Percentiles rank a stretch among this genome's conserved stretches.
These are phyloP conservation scores for Hippocampus abdominalis DNA, from an alignment of 2,113 vertebrate genomes.

Conservation along the genomic window DNA sequence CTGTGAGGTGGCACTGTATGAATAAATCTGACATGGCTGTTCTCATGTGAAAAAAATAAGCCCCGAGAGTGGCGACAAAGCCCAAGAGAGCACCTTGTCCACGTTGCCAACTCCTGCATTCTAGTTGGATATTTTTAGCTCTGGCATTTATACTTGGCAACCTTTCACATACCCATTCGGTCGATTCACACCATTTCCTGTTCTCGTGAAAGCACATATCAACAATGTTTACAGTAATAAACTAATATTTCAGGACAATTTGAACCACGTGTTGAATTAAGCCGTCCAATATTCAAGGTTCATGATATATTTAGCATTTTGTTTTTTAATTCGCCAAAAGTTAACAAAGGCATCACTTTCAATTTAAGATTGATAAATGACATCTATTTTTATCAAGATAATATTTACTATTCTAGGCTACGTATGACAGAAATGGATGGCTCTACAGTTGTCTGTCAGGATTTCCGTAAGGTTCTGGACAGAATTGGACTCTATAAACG, in stretches of 20 bases:
- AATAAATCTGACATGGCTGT: not conserved
- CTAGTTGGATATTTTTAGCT: slow-evolving; percentile 70
- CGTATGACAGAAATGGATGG: too few species aligned
- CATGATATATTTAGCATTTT: too few species aligned
- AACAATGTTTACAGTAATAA: not conserved
- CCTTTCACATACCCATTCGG: slow-evolving; percentile 49
- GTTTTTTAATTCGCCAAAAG: too few species aligned
- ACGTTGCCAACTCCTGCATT: slow-evolving; percentile 64
- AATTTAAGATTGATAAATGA: not conserved
- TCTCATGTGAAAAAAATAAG: slow-evolving; percentile 58
- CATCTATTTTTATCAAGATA: too few species aligned
- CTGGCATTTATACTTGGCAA: slow-evolving; percentile 74
- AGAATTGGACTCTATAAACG: too few species aligned
- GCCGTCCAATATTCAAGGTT: too few species aligned
- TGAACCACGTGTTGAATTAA: too few species aligned
- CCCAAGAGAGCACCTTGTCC: slow-evolving; percentile 39
- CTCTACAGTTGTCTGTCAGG: too few species aligned
- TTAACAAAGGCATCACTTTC: not conserved
- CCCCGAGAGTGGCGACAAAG: slow-evolving; percentile 65
- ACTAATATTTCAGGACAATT: not conserved
- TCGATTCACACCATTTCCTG: slow-evolving; percentile 68
- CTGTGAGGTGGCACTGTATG: not conserved
- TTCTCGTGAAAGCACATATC: slow-evolving; percentile 61
- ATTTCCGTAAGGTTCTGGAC: too few species aligned
- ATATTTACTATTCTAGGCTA: too few species aligned